phyloP scores from a whole-genome alignment of 2,113 vertebrate species.

The Hystrix cristata region DNA sequence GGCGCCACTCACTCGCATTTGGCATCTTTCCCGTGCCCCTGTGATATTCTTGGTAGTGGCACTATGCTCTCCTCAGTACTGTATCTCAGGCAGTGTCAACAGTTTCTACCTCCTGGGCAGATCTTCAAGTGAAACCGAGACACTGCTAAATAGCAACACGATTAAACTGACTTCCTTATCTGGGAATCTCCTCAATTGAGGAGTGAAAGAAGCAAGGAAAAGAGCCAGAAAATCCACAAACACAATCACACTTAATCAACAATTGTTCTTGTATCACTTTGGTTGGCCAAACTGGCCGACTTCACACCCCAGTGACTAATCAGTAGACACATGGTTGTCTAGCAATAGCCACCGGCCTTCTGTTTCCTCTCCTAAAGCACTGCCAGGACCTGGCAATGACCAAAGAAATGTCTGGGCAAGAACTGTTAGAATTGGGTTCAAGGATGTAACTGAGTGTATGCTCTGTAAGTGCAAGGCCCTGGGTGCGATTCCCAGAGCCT shows the following conservation, averaged over 20 bases:
- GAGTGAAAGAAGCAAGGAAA: constrained; percentile 43
- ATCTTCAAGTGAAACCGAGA: constrained; percentile 75
- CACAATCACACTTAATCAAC: background rate
- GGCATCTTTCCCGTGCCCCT: background rate
- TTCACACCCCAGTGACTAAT: background rate
- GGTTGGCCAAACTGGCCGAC: background rate
- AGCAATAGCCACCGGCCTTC: background rate
- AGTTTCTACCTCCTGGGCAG: constrained; percentile 66
- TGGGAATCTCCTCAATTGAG: constrained; percentile 60
- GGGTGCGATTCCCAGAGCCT: background rate
- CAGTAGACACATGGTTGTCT: background rate
- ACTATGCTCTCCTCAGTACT: constrained; percentile 50
- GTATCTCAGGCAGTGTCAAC: constrained; percentile 68
- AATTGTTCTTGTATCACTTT: background rate
- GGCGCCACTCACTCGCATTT: background rate
- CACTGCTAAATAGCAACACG: constrained; percentile 45
- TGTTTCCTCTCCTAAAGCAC: background rate
- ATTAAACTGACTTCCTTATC: constrained; percentile 68
- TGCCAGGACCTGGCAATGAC: background rate
- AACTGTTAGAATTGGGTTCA: background rate
- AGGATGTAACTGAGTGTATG: background rate
- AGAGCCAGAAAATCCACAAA: constrained; percentile 30
- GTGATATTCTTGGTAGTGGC: constrained; percentile 40
- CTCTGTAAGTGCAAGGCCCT: background rate
- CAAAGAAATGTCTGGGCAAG: background rate